Evolutionary conservation across 2,797 vertebrate genomes (phyloP), one percentile per base, ranked within the genome.

Genomic region (Falco naumanni): DNA sequence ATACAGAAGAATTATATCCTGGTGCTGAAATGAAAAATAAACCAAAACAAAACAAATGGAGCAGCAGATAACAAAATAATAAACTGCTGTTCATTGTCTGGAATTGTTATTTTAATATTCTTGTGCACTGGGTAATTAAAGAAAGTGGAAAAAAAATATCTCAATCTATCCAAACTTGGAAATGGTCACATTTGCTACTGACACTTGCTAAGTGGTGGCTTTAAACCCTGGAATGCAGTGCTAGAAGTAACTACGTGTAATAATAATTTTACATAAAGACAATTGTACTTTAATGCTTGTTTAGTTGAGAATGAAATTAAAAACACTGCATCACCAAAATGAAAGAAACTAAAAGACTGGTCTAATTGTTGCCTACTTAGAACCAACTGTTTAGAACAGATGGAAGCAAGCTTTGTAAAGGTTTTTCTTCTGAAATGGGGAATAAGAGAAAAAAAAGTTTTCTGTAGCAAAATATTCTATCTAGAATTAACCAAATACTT

Each of bases 341-440:
- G 22, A 95, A 94, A 84, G 41, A 81, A 90, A 69, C 18, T 51
- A n/a, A 82, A 90, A 76, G 59, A 19, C 0, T 1, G 39, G 17
- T 45, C 22, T 79, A 82, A 84, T 82, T 80, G 41, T 71, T 80
- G 64, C 47, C 57, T 77, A 33, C 24, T 63, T 87, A 70, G 29
- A 87, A 78, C 29, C 69, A 91, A 95, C 54, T 94, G 88, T 78
- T 91, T 61, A 69, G 39, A 95, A 71, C 81, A 95, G 87, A 93
- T 80, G 81, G 81, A 87, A 89, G 11, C 12, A 76, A 83, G 8
- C 4, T 41, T 94, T 78, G 6, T 64, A 57, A 31, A 87, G 56
- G 11, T 10, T 33, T 48, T 25, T 3, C 37, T 64, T 85, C 48
- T 85, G 39, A 93, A 85, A 76, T 33, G 14, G 5, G 1, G 8